Evolutionary conservation across 2,888 invertebrate genomes (phyloP).

Genomic region (Thereva unica): DNA sequence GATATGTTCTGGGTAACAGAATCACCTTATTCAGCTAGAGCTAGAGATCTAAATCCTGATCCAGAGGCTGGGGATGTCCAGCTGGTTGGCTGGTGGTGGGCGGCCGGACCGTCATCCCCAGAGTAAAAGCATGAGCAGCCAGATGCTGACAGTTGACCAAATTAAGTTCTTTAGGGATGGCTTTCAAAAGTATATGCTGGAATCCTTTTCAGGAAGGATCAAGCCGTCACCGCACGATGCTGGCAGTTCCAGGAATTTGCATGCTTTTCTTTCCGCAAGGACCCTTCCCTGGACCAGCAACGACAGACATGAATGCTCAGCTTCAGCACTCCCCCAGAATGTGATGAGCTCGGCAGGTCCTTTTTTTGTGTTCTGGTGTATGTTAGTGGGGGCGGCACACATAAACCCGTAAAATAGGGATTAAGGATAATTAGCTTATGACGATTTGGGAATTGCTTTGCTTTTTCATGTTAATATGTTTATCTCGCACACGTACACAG

Average conservation of each 20-base stretch:
- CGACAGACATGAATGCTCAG: too few relatives aligned
- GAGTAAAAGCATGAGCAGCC: conserved; percentile 35
- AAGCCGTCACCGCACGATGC: conserved; percentile 3
- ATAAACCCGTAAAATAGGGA: conserved; percentile 36
- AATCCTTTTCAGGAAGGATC: conserved; percentile 29
- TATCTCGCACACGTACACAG: conserved; percentile 28
- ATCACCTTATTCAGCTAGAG: conserved; percentile 35
- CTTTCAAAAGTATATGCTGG: conserved; percentile 22
- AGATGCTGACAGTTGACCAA: conserved; percentile 32
- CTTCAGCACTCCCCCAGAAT: conserved; percentile 5
- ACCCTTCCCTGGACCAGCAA: too few relatives aligned
- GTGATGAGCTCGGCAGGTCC: conserved; percentile 4
- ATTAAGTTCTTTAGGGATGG: conserved; percentile 31
- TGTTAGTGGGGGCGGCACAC: conserved; percentile 8
- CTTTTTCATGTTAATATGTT: conserved; percentile 38
- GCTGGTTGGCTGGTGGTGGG: too few relatives aligned
- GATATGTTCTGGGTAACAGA: conserved; percentile 35
- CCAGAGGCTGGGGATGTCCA: conserved; percentile 16
- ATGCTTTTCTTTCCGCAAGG: conserved; percentile 21
- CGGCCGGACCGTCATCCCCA: conserved; percentile 2
- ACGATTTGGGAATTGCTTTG: conserved; percentile 42
- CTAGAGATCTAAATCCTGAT: conserved; percentile 33
- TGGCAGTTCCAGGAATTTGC: conserved; percentile 21
- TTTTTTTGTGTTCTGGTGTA: conserved; percentile 19
- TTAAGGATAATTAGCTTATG: conserved; percentile 41